A percentile compares a stretch with the other conserved stretches of the same genome.
Evolutionary conservation across 2,888 invertebrate species (phyloP).

Genomic region (Brachycybe producta): DNA sequence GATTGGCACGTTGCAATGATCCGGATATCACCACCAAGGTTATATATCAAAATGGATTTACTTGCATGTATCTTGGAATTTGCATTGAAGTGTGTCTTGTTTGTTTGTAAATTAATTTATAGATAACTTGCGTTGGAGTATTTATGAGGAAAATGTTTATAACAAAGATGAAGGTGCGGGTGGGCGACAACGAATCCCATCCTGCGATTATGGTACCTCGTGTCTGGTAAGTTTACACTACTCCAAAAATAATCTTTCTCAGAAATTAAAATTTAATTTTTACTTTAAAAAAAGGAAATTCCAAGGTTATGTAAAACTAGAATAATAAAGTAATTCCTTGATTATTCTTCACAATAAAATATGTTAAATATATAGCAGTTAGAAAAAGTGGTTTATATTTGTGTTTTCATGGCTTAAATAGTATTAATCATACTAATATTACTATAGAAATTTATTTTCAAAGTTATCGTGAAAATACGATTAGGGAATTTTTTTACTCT

Average conservation of each 20-base stretch:
- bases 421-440: no score
- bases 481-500: no score
- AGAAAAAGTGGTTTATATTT: no score
- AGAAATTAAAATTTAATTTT: no score
- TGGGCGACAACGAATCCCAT: constrained; percentile 69
- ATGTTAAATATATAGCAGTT: no score
- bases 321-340: no score
- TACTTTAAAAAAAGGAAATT: no score
- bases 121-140: constrained; percentile 85
- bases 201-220: constrained; percentile 91
- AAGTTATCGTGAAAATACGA: no score
- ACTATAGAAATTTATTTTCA: no score
- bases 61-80: not conserved
- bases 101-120: constrained; percentile 28
- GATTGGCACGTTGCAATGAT: constrained; percentile 92
- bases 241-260: constrained; percentile 8
- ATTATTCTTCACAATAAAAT: no score
- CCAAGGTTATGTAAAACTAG: no score
- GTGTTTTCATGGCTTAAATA: no score
- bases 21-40: constrained; percentile 52
- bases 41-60: constrained; percentile 12
- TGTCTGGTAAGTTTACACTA: constrained; percentile 73
- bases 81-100: not conserved
- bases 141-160: constrained; percentile 93
- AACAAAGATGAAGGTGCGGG: constrained; percentile 88